phyloP scores from a whole-genome alignment of 2,113 vertebrate genomes.

The Hymenochirus boettgeri region DNA sequence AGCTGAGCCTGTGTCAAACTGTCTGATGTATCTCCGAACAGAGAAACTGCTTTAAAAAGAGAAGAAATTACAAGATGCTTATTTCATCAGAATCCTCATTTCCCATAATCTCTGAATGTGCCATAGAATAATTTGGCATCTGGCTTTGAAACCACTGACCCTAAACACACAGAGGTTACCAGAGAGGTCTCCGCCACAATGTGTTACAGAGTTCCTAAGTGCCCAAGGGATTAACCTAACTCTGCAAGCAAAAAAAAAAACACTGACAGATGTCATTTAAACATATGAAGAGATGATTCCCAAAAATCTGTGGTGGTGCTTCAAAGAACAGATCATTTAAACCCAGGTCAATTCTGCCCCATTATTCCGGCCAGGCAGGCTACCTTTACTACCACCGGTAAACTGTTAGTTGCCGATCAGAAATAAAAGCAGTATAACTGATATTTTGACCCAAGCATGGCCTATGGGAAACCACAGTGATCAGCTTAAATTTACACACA shows the following conservation, averaged over 20 bases:
- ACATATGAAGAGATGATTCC: constrained; percentile 4
- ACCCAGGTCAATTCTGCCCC: no score
- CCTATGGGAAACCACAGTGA: no score
- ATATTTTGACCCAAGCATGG: no score
- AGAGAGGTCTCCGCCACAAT: not conserved
- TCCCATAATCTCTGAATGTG: not conserved
- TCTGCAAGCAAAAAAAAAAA: constrained; percentile 1
- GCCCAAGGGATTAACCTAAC: not conserved
- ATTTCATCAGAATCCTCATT: not conserved
- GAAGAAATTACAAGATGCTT: not conserved
- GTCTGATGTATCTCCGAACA: no score
- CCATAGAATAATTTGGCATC: not conserved
- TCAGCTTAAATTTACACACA: no score
- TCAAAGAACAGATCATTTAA: not conserved
- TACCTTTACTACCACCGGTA: no score
- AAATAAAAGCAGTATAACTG: no score
- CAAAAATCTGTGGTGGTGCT: constrained; percentile 11
- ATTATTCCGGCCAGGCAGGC: no score
- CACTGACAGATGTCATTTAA: constrained; percentile 33
- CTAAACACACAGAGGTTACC: not conserved
- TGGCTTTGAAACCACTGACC: not conserved
- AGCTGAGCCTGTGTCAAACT: not conserved
- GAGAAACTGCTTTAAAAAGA: not conserved
- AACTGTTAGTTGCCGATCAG: no score
- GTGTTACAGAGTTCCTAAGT: not conserved